phyloP scores from a whole-genome alignment of 2,113 vertebrate species.

The Centropus bengalensis region DNA sequence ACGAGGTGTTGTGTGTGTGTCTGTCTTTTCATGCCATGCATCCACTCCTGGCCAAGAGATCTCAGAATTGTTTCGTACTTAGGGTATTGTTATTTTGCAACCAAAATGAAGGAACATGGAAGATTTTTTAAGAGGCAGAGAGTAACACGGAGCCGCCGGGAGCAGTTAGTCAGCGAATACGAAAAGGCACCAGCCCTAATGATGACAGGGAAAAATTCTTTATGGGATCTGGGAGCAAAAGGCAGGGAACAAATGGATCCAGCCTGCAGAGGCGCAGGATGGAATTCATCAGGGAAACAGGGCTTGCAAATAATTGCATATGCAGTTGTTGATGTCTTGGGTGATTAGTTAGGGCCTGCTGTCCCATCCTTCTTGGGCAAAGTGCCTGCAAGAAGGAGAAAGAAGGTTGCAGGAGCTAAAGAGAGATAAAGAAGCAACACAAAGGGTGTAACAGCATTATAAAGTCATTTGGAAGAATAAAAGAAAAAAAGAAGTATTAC shows the following conservation, averaged over 20 bases:
- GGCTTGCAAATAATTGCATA: neutral
- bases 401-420: neutral
- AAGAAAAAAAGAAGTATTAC: neutral
- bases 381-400: neutral
- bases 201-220: slow-evolving; percentile 35
- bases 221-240: slow-evolving; percentile 36
- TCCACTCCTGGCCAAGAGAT: neutral
- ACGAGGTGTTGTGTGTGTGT: neutral
- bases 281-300: neutral
- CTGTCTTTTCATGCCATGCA: neutral
- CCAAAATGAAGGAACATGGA: neutral
- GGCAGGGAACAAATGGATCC: slow-evolving; percentile 27
- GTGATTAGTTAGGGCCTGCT: neutral
- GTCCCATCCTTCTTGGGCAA: neutral
- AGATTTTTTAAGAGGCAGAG: neutral
- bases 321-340: neutral
- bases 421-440: rapidly evolving
- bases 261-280: neutral
- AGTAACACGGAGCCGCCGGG: neutral
- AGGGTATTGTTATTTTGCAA: slow-evolving; percentile 6
- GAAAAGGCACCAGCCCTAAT: neutral
- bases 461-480: neutral
- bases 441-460: neutral
- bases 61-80: neutral
- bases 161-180: neutral